phyloP scores from a whole-genome alignment of 30 jellyfish, hydroid and myxozoan genomes.

The Phacellophora camtschatica region DNA sequence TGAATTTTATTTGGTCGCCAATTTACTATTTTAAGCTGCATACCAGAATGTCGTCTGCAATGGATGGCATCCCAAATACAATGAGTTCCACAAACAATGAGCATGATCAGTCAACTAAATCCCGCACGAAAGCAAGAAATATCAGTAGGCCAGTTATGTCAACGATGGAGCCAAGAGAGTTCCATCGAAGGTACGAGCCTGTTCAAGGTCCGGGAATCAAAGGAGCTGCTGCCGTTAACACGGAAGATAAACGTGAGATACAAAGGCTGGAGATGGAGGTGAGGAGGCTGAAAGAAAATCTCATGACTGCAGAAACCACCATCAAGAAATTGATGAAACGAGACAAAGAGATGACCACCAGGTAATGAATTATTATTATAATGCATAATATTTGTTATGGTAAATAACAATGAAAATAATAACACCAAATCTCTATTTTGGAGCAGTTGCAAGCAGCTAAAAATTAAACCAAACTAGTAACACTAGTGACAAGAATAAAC shows the following conservation, averaged over 20 bases:
- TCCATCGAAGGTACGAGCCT: not conserved
- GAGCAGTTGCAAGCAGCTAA: too few species aligned
- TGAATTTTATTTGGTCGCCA: too few species aligned
- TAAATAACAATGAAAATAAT: too few species aligned
- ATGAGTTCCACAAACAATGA: not conserved
- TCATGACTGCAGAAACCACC: conserved; percentile 74
- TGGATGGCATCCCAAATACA: too few species aligned
- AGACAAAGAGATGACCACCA: conserved; percentile 77
- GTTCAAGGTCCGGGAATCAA: conserved; percentile 17
- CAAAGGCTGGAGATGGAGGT: conserved; percentile 73
- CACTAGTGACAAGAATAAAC: too few species aligned
- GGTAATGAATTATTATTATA: too few species aligned
- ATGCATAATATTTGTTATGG: too few species aligned
- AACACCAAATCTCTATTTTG: too few species aligned
- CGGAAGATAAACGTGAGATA: conserved; percentile 37
- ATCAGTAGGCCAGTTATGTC: conserved; percentile 64
- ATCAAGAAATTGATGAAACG: conserved; percentile 63
- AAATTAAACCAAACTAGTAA: too few species aligned
- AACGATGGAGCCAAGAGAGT: conserved; percentile 33
- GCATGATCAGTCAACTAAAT: conserved; percentile 44
- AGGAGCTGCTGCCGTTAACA: not conserved
- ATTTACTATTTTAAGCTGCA: too few species aligned
- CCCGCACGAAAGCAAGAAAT: conserved; percentile 20
- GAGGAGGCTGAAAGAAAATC: conserved; percentile 68
- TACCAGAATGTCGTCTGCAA: too few species aligned